Base-by-base conservation (phyloP, 2,797 vertebrate species). In the Cirrhinus mrigala region DNA sequence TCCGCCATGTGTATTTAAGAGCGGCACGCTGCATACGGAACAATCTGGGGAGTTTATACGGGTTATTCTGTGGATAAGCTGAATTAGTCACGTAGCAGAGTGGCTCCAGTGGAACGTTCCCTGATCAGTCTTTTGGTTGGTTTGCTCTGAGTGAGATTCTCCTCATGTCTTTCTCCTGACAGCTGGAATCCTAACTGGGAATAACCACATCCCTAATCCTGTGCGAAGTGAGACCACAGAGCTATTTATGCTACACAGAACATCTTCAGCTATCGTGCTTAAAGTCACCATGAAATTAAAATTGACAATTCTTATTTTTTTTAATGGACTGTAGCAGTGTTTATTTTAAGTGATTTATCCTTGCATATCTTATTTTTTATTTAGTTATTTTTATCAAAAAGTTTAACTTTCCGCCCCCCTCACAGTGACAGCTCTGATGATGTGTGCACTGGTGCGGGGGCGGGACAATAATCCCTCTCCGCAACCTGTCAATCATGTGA, bases 111-210 rank as follows among this genome's bases (percentile, higher is more conserved):
- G 68, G 54, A 85, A 71, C 69, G 10, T 80, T 74, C 56, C 68
- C 84, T 74, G 75, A 85, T 80, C 69, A 74, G 56, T 64, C 68
- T 64, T 79, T 62, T 79, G 76, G 83, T 70, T 73, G 52, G 68
- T 52, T 80, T 58, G 40, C 83, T 80, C 70, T 37, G 77, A 85
- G 69, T 80, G 68, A 80, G 54, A 79, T 85, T 85, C 76, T 85
- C 69, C 44, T 79, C 76, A 73, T 85, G 84, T 80, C 84, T 80
- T 74, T 74, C 69, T 85, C 84, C 20, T 85, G 77, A 85, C 84
- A 85, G 84, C 84, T 80, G 69, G 77, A 85, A 85, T 74, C 77
- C 84, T 85, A 80, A 85, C 84, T 44, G 84, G 77, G 84, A 74
- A 80, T 85, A 85, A 52, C 77, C 77, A 74, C 68, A 85, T 85